Evolutionary conservation across 2,797 vertebrate genomes (phyloP).

Genomic region (Gila robusta): DNA sequence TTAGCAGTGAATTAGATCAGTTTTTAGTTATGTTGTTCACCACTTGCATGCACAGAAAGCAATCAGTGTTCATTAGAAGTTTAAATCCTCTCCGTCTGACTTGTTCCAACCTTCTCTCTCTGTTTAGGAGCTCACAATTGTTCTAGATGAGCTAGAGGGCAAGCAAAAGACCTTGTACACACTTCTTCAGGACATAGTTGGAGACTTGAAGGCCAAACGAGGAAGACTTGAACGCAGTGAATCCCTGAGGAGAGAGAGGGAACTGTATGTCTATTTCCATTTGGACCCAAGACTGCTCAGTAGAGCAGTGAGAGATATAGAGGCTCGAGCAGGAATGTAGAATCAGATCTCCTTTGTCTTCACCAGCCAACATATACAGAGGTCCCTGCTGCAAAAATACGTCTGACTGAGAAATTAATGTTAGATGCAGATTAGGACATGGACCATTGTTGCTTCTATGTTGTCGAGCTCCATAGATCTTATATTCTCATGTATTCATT

Average conservation of each 20-base stretch:
- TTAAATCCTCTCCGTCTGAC: background rate
- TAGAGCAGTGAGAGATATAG: conserved; percentile 85
- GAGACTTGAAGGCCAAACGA: conserved; percentile 85
- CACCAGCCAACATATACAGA: background rate
- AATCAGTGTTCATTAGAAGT: background rate
- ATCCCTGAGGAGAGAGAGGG: conserved; percentile 83
- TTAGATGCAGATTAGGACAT: no score
- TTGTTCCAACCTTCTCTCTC: background rate
- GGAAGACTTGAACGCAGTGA: conserved; percentile 82
- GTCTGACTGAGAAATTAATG: background rate
- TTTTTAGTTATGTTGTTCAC: background rate
- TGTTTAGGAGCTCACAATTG: conserved; percentile 83
- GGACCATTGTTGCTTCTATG: background rate
- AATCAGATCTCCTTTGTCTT: background rate
- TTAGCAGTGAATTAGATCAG: background rate
- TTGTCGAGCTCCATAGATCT: background rate
- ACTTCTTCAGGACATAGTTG: conserved; percentile 82
- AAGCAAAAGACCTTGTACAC: conserved; percentile 82
- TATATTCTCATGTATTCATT: background rate
- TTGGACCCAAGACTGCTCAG: conserved; percentile 83
- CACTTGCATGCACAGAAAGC: background rate
- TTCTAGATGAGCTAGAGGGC: conserved; percentile 80
- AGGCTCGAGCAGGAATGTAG: conserved; percentile 72
- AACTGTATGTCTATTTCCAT: conserved; percentile 89
- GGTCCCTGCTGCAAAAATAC: background rate